These are phyloP conservation scores for Typhlichthys subterraneus DNA, from an alignment of 2,797 vertebrate species.

Conservation along the genomic window DNA sequence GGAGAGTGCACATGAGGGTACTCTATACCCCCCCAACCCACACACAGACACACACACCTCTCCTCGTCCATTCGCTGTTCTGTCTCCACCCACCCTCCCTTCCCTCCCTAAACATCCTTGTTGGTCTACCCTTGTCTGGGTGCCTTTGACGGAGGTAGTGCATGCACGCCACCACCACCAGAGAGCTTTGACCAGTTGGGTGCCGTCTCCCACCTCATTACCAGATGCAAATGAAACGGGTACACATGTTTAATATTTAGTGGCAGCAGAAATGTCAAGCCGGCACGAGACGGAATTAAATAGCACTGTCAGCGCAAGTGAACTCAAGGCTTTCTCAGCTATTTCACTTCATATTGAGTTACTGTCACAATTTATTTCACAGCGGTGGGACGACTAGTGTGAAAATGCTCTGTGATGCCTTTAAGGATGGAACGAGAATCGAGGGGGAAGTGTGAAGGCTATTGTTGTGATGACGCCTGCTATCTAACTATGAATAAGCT, in stretches of 20 bases:
- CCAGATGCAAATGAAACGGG: conserved; percentile 82
- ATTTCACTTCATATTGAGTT: conserved; percentile 85
- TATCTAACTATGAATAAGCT: conserved; percentile 55
- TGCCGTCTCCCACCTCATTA: conserved; percentile 78
- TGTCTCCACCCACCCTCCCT: conserved; percentile 37
- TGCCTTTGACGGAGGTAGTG: conserved; percentile 47
- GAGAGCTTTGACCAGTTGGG: conserved; percentile 76
- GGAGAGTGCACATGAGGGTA: conserved; percentile 30
- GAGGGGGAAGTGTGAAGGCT: conserved; percentile 69
- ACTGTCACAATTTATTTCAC: conserved; percentile 84
- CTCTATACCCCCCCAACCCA: not conserved
- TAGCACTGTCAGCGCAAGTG: conserved; percentile 83
- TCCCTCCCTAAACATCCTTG: conserved; percentile 57
- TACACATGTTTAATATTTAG: conserved; percentile 86
- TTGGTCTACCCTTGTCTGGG: conserved; percentile 56
- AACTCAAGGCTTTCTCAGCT: conserved; percentile 80
- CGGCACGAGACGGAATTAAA: conserved; percentile 80
- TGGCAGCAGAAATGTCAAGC: conserved; percentile 84
- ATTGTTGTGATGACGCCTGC: conserved; percentile 68
- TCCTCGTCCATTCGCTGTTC: conserved; percentile 36
- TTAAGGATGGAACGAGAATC: conserved; percentile 74
- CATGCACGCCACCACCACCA: conserved; percentile 26
- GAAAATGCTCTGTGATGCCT: conserved; percentile 78
- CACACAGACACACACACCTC: conserved; percentile 17
- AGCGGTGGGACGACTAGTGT: conserved; percentile 69